Base-by-base conservation (phyloP, 2,888 invertebrate species). In the Hermaeophaga mercurialis region DNA sequence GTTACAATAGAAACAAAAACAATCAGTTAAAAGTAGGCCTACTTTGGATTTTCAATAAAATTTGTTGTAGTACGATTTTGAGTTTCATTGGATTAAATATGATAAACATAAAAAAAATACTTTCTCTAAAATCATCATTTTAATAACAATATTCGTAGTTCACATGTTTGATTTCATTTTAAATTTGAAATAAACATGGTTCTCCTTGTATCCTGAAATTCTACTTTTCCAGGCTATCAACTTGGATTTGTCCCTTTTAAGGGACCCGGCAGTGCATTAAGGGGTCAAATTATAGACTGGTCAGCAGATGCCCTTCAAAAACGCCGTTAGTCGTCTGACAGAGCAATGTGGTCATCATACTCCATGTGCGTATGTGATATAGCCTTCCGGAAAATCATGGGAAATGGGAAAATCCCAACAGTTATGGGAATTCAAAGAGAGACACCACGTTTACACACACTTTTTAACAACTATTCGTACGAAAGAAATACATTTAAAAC, bases 331-430 rank as follows among this genome's bases (percentile, higher is more conserved):
- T 11, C 4, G 11, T 31, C 31, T 31, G 11, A n/a, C 11, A 31
- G 31, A 31, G 31, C 31, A 31, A 31, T 31, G 31, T 31, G 31
- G 31, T 31, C 31, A 31, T n/a, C 31, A 31, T 31, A 31, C 31
- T 11, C 12, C 12, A 31, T 12, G 31, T 12, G 31, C 12, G 12
- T 31, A 31, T 31, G 31, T 9, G 31, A 4, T 31, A 31, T 31
- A 31, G 31, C 31, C 12, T 11, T 31, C 31, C 31, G 31, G 31
- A 9, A 8, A 31, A 31, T 31, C 31, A 31, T 31, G 31, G 31
- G 31, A 31, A 31, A 31, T 31, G 31, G 31, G 36, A 17, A 36
- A 36, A 36, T 36, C 36, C 36, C 14, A 7, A n/a, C 36, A 36
- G 17, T 36, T 36, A 36, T 36, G 17, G 36, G 14, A 9, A 36